Conservation (phyloP, 1,140 invertebrate genomes). For the Hycleus phaleratus region DNA sequence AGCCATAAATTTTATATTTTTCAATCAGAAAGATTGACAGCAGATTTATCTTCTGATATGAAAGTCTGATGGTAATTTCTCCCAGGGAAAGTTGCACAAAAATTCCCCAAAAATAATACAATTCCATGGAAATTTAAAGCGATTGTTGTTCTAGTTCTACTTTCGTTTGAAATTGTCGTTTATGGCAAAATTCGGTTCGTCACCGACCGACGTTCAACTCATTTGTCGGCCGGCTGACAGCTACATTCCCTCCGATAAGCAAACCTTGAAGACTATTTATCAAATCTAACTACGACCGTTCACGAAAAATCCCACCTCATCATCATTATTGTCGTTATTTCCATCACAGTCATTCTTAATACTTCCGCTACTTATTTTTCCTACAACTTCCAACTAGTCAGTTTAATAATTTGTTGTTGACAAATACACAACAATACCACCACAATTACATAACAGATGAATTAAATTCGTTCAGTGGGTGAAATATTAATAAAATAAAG, state of each 20-base stretch:
- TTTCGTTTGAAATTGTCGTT: constrained; percentile 4
- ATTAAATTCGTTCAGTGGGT: no score
- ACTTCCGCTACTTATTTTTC: no score
- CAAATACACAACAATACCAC: no score
- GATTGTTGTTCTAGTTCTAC: constrained; percentile 4
- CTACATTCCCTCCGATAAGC: constrained; percentile 13
- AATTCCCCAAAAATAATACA: neutral
- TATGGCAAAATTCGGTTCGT: constrained; percentile 7
- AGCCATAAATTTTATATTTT: constrained; percentile 14
- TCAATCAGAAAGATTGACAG: constrained; percentile 12
- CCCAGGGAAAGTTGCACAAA: neutral
- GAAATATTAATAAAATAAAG: no score
- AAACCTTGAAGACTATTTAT: constrained; percentile 12
- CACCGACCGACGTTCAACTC: constrained; percentile 1
- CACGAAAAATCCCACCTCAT: no score
- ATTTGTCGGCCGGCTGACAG: constrained; percentile 10
- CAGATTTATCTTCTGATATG: neutral
- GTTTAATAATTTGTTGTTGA: no score
- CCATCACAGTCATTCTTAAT: no score
- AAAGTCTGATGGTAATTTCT: neutral
- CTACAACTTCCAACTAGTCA: no score
- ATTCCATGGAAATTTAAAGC: neutral
- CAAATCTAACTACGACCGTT: constrained; percentile 1
- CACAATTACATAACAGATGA: no score
- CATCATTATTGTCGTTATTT: no score